Percentiles rank a stretch among this genome's conserved stretches.
Evolutionary conservation across 1,140 invertebrate species (phyloP).

Genomic region (Ridgeia piscesae): DNA sequence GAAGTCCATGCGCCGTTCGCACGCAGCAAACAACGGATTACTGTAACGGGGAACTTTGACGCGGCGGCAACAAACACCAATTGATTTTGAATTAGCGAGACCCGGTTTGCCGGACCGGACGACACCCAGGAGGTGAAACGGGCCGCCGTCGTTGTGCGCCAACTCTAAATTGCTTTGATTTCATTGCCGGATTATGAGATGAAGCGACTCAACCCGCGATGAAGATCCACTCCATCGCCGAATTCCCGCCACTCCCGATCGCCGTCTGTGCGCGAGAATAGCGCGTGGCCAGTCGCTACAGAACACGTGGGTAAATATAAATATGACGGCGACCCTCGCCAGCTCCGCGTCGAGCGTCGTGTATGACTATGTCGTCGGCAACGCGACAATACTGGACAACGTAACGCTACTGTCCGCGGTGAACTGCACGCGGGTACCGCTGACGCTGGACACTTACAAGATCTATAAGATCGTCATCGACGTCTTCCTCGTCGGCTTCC

Average conservation of each 20-base stretch:
- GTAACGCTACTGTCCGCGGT: background rate
- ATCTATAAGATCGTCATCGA: slow-evolving; percentile 25
- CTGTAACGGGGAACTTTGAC: background rate
- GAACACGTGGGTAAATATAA: background rate
- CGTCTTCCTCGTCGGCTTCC: slow-evolving; percentile 27
- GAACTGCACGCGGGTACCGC: background rate
- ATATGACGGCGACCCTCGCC: background rate
- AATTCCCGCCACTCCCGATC: background rate
- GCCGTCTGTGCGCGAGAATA: background rate
- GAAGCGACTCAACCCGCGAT: background rate
- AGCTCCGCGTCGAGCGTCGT: background rate
- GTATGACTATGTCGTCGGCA: background rate
- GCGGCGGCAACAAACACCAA: background rate
- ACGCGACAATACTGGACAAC: background rate
- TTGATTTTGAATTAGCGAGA: background rate
- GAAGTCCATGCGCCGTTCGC: background rate
- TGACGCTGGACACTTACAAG: background rate
- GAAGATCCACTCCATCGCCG: background rate
- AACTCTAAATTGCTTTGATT: background rate
- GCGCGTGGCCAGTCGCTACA: background rate
- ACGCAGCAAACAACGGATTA: slow-evolving; percentile 4
- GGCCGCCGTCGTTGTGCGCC: background rate
- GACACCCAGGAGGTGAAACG: background rate
- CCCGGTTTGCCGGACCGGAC: background rate
- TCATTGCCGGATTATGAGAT: slow-evolving; percentile 3